phyloP scores from a whole-genome alignment of 1,140 invertebrate species.

The Samia ricini region DNA sequence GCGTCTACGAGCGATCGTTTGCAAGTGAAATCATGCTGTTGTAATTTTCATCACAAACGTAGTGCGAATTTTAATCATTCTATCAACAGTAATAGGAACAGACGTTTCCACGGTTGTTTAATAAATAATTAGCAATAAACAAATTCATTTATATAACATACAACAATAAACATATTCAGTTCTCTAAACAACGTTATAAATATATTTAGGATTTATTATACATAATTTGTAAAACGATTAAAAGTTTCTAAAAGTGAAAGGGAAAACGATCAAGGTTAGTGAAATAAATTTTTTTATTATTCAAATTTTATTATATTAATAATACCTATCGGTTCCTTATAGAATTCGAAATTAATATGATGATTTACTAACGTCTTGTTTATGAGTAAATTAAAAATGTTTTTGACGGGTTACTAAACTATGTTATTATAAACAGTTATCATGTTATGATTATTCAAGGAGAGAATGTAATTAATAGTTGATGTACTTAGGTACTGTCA shows the following conservation, averaged over 20 bases:
- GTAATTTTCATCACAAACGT: not conserved
- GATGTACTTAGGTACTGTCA: too few species aligned
- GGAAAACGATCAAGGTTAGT: conserved; percentile 1
- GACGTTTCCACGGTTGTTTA: not conserved
- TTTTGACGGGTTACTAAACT: too few species aligned
- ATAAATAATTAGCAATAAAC: not conserved
- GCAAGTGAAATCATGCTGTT: conserved; percentile 1
- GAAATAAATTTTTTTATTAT: conserved; percentile 8
- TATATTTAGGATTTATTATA: not conserved
- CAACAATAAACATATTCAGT: not conserved
- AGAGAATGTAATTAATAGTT: too few species aligned
- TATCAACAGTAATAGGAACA: not conserved
- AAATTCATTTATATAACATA: not conserved
- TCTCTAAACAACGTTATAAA: not conserved
- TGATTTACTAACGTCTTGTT: too few species aligned
- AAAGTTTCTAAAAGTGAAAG: conserved; percentile 17
- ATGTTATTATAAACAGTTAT: too few species aligned
- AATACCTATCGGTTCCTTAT: not conserved
- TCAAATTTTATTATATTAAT: conserved; percentile 14
- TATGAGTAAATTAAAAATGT: too few species aligned
- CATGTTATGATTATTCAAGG: too few species aligned
- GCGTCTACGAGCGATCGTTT: not conserved
- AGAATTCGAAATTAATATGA: too few species aligned
- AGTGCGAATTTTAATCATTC: not conserved
- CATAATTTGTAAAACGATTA: not conserved